Conservation (phyloP, 2,888 invertebrate genomes). For the Venusia cambrica region DNA sequence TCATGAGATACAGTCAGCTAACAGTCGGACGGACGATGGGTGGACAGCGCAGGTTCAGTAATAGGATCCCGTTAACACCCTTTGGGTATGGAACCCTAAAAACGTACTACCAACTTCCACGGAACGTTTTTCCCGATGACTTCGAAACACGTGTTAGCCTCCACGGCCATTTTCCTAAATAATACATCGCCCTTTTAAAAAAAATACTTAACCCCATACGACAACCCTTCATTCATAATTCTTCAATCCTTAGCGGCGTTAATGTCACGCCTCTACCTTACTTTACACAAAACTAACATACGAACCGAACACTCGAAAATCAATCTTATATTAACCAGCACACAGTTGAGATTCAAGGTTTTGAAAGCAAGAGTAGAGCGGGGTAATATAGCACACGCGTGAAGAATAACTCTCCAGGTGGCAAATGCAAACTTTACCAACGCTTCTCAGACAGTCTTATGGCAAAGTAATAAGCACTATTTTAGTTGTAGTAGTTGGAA, state of each 20-base stretch:
- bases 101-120: too few species aligned
- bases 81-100: too few species aligned
- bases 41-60: too few species aligned
- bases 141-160: conserved; percentile 14
- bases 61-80: too few species aligned
- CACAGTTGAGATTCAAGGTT: conserved; percentile 34
- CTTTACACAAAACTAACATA: conserved; percentile 61
- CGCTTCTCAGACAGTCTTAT: conserved; percentile 34
- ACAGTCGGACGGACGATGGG: too few species aligned
- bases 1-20: too few species aligned
- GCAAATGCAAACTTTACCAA: conserved; percentile 31
- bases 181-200: conserved; percentile 57
- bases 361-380: conserved; percentile 39
- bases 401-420: conserved; percentile 71
- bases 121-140: conserved; percentile 5
- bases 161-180: conserved; percentile 60
- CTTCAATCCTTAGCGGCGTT: conserved; percentile 67
- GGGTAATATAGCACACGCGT: conserved; percentile 65
- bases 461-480: conserved; percentile 31
- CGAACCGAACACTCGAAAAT: conserved; percentile 29
- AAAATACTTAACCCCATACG: conserved; percentile 65
- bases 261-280: conserved; percentile 76
- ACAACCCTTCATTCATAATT: conserved; percentile 74
- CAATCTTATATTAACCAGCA: conserved; percentile 13
- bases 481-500: conserved; percentile 21